A percentile compares a stretch with the other conserved stretches of the same genome.
Evolutionary conservation across 2,888 invertebrate genomes (phyloP).

Genomic region (Serripes groenlandicus): DNA sequence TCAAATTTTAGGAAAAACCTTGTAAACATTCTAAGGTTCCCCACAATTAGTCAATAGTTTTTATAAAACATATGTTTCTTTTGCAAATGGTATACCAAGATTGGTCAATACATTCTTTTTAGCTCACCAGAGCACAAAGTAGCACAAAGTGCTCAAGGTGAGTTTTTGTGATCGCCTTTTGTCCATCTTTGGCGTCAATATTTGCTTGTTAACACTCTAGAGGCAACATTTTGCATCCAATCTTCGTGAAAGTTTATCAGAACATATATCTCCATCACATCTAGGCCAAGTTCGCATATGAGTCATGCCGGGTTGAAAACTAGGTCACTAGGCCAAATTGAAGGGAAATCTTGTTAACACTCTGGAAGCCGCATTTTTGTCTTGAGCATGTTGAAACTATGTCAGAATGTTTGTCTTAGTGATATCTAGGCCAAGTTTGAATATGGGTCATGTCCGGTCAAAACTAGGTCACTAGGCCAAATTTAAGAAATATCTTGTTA

Average conservation of each 20-base stretch:
- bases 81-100: background rate
- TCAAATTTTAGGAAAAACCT: background rate
- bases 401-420: background rate
- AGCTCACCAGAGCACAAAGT: background rate
- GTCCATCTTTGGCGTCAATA: background rate
- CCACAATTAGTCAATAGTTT: background rate
- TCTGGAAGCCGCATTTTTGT: background rate
- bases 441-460: background rate
- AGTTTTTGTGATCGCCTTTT: background rate
- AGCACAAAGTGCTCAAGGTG: background rate
- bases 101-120: background rate
- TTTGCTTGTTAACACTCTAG: background rate
- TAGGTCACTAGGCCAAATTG: background rate
- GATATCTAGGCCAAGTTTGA: background rate
- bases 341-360: background rate
- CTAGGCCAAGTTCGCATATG: background rate
- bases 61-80: background rate
- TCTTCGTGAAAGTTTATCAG: background rate
- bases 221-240: background rate
- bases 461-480: background rate
- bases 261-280: background rate
- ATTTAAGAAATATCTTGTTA: background rate
- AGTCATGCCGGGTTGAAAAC: background rate
- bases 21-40: background rate
- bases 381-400: background rate